Evolutionary conservation across 35 echinoderm and acorn worm species (phyloP).

Genomic region (Heliocidaris tuberculata): DNA sequence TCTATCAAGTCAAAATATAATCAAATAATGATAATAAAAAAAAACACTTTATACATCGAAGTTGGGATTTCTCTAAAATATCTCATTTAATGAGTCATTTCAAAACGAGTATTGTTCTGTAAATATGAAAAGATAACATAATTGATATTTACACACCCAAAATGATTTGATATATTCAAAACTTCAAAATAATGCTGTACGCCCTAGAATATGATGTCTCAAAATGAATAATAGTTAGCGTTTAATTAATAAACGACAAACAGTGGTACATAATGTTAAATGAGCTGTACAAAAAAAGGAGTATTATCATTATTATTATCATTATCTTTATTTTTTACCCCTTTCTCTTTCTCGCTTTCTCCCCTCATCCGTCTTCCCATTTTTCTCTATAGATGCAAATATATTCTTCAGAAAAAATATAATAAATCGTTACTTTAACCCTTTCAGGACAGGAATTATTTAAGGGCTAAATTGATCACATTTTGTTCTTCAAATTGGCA

Average conservation of each 20-base stretch:
- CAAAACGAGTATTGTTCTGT: not conserved
- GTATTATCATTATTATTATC: not conserved
- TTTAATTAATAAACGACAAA: too few species aligned
- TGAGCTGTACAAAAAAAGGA: too few species aligned
- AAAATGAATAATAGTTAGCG: not conserved
- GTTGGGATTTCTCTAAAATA: not conserved
- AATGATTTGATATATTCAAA: not conserved
- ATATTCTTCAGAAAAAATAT: too few species aligned
- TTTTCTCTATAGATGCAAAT: not conserved
- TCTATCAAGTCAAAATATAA: too few species aligned
- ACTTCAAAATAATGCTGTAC: not conserved
- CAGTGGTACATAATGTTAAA: too few species aligned
- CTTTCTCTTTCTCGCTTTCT: not conserved
- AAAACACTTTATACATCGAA: too few species aligned
- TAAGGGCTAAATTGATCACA: too few species aligned
- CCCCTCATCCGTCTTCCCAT: not conserved
- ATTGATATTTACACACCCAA: not conserved
- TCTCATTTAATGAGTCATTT: conserved; percentile 5
- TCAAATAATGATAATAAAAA: too few species aligned
- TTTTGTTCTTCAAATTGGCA: too few species aligned
- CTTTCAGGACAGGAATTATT: too few species aligned
- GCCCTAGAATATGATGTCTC: not conserved
- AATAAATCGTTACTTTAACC: too few species aligned
- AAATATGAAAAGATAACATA: not conserved
- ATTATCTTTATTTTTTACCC: too few species aligned